Evolutionary conservation across 53 echinoderm and acorn worm species (phyloP).

Genomic region (Apostichopus leukothele): DNA sequence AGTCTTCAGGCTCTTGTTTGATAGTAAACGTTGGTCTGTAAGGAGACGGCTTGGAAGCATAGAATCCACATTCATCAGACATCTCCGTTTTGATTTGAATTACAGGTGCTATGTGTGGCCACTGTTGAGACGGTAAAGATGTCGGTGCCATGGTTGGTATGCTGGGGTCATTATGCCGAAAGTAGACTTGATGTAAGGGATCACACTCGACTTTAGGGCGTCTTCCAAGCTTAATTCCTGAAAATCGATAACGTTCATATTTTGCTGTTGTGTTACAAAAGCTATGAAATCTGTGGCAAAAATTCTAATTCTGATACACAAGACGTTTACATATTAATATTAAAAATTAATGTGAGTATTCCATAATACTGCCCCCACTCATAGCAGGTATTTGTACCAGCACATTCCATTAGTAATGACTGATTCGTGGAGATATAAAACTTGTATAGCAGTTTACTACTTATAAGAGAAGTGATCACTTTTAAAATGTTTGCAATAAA

Average conservation of each 20-base stretch:
- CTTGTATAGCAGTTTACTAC: too few relatives aligned
- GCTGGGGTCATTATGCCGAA: constrained; percentile 29
- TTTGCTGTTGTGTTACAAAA: background rate
- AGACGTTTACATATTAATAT: too few relatives aligned
- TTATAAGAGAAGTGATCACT: too few relatives aligned
- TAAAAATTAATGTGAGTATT: too few relatives aligned
- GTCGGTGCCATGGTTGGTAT: constrained; percentile 32
- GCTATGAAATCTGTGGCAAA: background rate
- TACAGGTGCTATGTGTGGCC: constrained; percentile 21
- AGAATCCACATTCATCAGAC: constrained; percentile 14
- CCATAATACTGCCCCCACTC: too few relatives aligned
- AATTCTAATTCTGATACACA: too few relatives aligned
- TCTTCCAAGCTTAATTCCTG: constrained; percentile 93
- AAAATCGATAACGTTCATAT: background rate
- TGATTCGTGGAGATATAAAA: too few relatives aligned
- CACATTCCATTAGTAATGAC: too few relatives aligned
- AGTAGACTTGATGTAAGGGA: constrained; percentile 68
- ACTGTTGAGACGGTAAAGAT: constrained; percentile 20
- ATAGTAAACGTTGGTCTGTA: constrained; percentile 7
- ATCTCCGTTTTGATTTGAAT: constrained; percentile 49
- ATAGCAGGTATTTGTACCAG: too few relatives aligned
- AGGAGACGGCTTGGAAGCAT: constrained; percentile 13
- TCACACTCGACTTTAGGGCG: constrained; percentile 90
- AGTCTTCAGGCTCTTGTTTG: constrained; percentile 28
- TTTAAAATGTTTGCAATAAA: too few relatives aligned